phyloP scores from a whole-genome alignment of 2,113 vertebrate genomes.

The Eolophus roseicapilla region DNA sequence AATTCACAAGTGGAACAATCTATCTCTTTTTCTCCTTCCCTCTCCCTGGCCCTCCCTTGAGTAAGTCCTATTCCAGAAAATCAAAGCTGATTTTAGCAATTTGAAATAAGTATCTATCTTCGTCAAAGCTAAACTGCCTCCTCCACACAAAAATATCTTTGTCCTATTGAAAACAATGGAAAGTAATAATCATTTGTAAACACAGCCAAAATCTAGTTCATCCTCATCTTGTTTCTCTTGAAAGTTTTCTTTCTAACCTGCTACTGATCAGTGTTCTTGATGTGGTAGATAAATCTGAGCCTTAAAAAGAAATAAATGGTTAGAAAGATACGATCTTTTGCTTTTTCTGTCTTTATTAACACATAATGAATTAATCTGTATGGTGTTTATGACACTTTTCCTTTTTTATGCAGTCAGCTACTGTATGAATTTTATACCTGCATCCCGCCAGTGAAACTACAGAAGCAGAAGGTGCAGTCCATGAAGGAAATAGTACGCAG shows the following conservation, averaged over 20 bases:
- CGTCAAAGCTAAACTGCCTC: neutral
- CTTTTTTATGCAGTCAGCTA: constrained; percentile 80
- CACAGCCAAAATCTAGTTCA: neutral
- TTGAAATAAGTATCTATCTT: neutral
- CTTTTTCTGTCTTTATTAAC: neutral
- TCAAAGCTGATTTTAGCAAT: neutral
- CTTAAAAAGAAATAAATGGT: neutral
- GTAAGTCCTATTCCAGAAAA: neutral
- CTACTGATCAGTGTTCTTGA: neutral
- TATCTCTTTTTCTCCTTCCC: too few species aligned
- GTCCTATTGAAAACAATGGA: neutral
- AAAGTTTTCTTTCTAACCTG: neutral
- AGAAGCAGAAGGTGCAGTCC: constrained; percentile 94
- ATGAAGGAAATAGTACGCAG: constrained; percentile 95
- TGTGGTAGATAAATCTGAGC: neutral
- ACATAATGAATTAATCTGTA: neutral
- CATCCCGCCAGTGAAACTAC: constrained; percentile 89
- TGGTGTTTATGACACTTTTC: neutral
- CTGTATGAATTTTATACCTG: constrained; percentile 93
- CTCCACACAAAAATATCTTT: neutral
- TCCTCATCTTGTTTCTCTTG: neutral
- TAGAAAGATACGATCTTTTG: neutral
- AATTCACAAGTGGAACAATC: neutral
- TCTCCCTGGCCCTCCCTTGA: too few species aligned
- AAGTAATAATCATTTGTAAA: neutral